These are phyloP conservation scores for Panthera tigris DNA, from an alignment of 2,113 vertebrate species.

Conservation along the genomic window DNA sequence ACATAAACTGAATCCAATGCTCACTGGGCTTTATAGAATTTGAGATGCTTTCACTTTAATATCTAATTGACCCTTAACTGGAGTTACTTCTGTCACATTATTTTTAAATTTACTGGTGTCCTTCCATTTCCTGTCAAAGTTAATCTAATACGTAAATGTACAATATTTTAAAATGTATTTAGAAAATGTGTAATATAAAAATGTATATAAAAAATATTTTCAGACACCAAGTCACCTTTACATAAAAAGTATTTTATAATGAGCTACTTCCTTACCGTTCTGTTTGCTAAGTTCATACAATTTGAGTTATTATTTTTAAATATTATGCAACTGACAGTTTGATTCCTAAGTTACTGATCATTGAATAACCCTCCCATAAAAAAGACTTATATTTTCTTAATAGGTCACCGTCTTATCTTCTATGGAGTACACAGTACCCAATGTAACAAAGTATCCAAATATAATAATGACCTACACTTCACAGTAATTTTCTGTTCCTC, in stretches of 20 bases:
- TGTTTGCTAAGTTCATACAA: neutral
- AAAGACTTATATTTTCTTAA: neutral
- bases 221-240: neutral
- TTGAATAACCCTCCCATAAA: neutral
- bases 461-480: neutral
- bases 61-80: constrained; percentile 8
- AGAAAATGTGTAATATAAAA: neutral
- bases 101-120: neutral
- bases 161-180: neutral
- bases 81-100: neutral
- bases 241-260: constrained; percentile 23
- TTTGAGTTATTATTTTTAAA: constrained; percentile 6
- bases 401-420: neutral
- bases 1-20: neutral
- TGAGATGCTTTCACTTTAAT: neutral
- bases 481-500: neutral
- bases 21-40: neutral
- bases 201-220: neutral
- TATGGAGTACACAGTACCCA: neutral
- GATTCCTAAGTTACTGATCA: neutral
- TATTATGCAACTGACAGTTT: neutral
- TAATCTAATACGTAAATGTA: neutral
- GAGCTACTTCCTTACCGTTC: neutral
- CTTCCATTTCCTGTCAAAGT: constrained; percentile 37
- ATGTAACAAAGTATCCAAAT: neutral